Evolutionary conservation across 1,140 invertebrate genomes (phyloP).

Genomic region (Agrilus planipennis): DNA sequence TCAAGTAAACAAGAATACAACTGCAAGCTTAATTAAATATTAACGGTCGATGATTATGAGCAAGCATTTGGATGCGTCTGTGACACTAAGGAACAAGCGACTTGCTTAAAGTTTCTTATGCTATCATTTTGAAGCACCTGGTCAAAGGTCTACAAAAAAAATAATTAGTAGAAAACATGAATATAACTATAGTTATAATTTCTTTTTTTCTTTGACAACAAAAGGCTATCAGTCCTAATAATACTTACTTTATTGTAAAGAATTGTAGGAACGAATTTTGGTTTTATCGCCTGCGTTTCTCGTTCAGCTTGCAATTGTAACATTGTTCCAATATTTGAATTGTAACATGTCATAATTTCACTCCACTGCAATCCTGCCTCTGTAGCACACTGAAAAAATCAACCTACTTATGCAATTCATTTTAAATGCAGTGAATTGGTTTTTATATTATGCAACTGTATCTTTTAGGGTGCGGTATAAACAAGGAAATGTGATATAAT

Average conservation of each 20-base stretch:
- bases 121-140: conserved; percentile 24
- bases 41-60: neutral
- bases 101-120: conserved; percentile 17
- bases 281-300: conserved; percentile 36
- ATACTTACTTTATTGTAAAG: conserved; percentile 4
- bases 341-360: conserved; percentile 34
- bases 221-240: too few species aligned
- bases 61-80: conserved; percentile 10
- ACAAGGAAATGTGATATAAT: too few species aligned
- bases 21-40: too few species aligned
- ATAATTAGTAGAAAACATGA: too few species aligned
- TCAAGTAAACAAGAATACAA: too few species aligned
- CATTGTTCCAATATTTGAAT: conserved; percentile 35
- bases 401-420: too few species aligned
- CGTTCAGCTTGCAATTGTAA: conserved; percentile 43
- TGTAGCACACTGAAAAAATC: conserved; percentile 39
- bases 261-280: conserved; percentile 41
- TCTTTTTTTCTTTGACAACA: too few species aligned
- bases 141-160: conserved; percentile 22
- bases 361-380: conserved; percentile 29
- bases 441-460: too few species aligned
- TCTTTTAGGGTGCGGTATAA: too few species aligned
- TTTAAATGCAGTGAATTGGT: too few species aligned
- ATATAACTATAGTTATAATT: too few species aligned
- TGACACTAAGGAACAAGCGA: conserved; percentile 18